Evolutionary conservation across 2,888 invertebrate genomes (phyloP).

Genomic region (Falcaria lacertinaria): DNA sequence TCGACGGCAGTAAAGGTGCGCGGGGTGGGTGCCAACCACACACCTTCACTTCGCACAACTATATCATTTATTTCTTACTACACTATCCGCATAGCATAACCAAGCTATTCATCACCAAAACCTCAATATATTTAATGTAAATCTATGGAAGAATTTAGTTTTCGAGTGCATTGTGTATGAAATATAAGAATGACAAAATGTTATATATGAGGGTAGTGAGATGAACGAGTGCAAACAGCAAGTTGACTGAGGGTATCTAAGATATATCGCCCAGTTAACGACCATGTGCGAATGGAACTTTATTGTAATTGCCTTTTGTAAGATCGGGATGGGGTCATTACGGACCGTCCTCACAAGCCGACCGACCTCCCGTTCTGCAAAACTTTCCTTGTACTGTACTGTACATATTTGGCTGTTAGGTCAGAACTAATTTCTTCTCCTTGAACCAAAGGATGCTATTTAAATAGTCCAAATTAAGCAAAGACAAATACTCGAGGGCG

Average conservation of each 20-base stretch:
- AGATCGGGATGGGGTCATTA: constrained; percentile 76
- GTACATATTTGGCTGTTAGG: constrained; percentile 38
- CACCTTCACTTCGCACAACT: constrained; percentile 27
- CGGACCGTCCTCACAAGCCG: constrained; percentile 61
- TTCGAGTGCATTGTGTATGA: background rate
- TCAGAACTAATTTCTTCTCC: constrained; percentile 24
- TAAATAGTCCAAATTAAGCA: background rate
- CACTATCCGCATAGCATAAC: constrained; percentile 6
- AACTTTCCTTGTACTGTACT: constrained; percentile 54
- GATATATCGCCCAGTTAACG: constrained; percentile 78
- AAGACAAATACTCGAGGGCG: background rate
- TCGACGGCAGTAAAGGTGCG: constrained; percentile 69
- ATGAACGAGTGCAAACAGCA: constrained; percentile 57
- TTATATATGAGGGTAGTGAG: constrained; percentile 27
- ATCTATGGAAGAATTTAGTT: constrained; percentile 1
- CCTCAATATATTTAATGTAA: background rate
- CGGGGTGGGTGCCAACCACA: constrained; percentile 45
- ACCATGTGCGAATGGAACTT: constrained; percentile 77
- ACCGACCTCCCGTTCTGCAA: constrained; percentile 64
- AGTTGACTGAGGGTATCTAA: constrained; percentile 64
- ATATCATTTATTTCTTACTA: constrained; percentile 17
- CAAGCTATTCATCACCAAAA: background rate
- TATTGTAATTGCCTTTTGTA: constrained; percentile 80
- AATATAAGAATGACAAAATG: constrained; percentile 3
- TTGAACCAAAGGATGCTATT: constrained; percentile 15